Evolutionary conservation across 2,888 invertebrate genomes (phyloP).

Genomic region (Platycnemis pennipes): DNA sequence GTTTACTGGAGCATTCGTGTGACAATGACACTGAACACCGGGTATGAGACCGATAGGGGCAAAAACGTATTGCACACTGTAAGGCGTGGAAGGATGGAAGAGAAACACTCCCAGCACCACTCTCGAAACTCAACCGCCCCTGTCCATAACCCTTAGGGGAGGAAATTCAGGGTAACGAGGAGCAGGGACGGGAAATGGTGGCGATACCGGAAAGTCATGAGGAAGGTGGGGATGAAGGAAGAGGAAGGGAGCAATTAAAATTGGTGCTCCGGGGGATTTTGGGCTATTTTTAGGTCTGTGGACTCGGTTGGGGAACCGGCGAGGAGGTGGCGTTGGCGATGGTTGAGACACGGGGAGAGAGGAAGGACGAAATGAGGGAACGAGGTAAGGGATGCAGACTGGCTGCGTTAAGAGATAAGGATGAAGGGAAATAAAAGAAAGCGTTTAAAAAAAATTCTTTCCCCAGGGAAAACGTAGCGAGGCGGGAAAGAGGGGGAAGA

Average conservation of each 20-base stretch:
- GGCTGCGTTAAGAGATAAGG: background rate
- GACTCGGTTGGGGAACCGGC: background rate
- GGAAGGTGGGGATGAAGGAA: background rate
- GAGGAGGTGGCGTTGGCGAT: background rate
- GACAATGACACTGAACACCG: too few species aligned
- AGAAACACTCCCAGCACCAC: background rate
- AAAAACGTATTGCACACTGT: too few species aligned
- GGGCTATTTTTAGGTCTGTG: background rate
- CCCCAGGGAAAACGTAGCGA: background rate
- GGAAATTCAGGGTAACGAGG: background rate
- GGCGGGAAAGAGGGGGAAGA: background rate
- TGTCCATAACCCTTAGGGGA: background rate
- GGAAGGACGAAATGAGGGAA: too few species aligned
- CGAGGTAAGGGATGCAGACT: background rate
- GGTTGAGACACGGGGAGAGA: background rate
- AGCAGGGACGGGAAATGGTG: background rate
- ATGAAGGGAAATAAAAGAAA: background rate
- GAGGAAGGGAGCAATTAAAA: conserved; percentile 3
- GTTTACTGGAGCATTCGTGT: too few species aligned
- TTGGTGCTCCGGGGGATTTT: background rate
- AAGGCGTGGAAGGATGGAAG: background rate
- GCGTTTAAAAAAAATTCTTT: background rate
- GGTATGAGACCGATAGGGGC: too few species aligned
- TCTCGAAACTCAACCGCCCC: too few species aligned
- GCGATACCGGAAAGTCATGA: background rate